phyloP scores from a whole-genome alignment of 2,888 invertebrate genomes.

The Gryllus longicercus region DNA sequence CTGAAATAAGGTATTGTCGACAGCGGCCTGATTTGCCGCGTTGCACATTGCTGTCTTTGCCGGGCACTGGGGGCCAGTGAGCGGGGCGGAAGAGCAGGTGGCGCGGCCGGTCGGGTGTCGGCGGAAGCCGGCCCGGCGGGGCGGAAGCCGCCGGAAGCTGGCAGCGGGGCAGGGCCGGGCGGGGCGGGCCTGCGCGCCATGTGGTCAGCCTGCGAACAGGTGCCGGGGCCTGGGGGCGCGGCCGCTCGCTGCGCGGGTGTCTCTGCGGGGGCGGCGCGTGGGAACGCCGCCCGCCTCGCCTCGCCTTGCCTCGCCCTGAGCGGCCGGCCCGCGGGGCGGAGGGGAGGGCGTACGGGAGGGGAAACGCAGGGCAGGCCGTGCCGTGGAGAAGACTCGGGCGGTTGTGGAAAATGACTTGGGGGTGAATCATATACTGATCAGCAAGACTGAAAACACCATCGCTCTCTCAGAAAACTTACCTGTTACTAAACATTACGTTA shows the following conservation, averaged over 20 bases:
- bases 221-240: not conserved
- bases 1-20: too few relatives aligned
- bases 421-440: too few relatives aligned
- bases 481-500: too few relatives aligned
- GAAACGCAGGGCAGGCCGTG: too few relatives aligned
- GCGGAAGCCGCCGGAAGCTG: not conserved
- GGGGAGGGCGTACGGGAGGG: too few relatives aligned
- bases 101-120: slow-evolving; percentile 3
- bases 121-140: not conserved
- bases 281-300: not conserved
- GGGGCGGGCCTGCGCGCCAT: not conserved
- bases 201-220: slow-evolving; percentile 7
- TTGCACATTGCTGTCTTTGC: too few relatives aligned
- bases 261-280: not conserved
- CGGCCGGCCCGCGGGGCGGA: not conserved
- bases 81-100: slow-evolving; percentile 9
- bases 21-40: too few relatives aligned
- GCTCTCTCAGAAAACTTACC: too few relatives aligned
- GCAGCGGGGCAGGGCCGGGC: not conserved
- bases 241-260: not conserved
- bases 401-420: too few relatives aligned
- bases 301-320: not conserved
- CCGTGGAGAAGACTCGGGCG: too few relatives aligned
- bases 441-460: too few relatives aligned
- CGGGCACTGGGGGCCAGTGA: not conserved